Conservation (phyloP, 2,113 vertebrate species). For the Leptobrachium leishanense region DNA sequence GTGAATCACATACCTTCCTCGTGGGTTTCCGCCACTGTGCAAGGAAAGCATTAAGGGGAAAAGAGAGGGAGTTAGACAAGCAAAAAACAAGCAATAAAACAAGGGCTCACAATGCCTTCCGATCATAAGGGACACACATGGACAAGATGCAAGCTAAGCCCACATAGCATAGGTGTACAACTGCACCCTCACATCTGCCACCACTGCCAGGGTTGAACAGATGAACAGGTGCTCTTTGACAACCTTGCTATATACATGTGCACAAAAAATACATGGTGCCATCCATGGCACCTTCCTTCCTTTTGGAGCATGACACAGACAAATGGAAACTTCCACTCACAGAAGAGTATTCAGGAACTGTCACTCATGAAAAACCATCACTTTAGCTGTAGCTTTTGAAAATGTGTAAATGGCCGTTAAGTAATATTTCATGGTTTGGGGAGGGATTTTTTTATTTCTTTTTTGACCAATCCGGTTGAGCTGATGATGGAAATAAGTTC, state of each 20-base stretch:
- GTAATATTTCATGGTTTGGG: no score
- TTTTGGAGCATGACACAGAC: background rate
- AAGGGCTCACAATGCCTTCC: background rate
- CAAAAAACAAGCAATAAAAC: background rate
- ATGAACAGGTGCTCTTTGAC: no score
- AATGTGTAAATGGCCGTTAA: no score
- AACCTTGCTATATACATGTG: no score
- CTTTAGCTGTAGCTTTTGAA: no score
- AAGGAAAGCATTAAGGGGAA: slow-evolving; percentile 7
- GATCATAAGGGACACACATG: background rate
- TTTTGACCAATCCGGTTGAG: no score
- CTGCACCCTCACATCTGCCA: no score
- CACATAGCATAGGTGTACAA: background rate
- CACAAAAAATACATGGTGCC: background rate
- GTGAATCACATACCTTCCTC: slow-evolving; percentile 38
- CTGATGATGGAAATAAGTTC: no score
- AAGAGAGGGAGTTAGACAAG: slow-evolving; percentile 13
- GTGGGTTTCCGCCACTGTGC: slow-evolving; percentile 23
- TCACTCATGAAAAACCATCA: no score
- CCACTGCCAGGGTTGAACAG: no score
- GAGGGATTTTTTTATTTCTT: no score
- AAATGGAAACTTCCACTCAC: background rate
- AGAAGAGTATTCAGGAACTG: background rate
- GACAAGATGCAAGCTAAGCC: background rate
- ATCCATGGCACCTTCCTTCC: background rate